Conservation (phyloP, 2,888 invertebrate species). For the Idaea biselata region DNA sequence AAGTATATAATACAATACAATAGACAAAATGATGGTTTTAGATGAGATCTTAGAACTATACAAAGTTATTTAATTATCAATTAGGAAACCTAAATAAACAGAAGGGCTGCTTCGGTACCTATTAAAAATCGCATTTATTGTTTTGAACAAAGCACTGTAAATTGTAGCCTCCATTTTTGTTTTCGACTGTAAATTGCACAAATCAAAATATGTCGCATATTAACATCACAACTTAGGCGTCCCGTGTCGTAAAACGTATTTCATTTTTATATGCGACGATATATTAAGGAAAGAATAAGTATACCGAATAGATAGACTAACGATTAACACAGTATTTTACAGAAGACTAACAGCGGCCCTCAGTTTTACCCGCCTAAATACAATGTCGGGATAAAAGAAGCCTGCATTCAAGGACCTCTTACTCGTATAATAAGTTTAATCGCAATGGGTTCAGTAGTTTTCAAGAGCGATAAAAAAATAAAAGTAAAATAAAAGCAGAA, state of each 20-base stretch:
- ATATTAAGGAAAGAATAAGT: background rate
- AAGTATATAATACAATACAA: background rate
- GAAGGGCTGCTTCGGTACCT: background rate
- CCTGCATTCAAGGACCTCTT: too few species aligned
- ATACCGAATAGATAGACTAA: background rate
- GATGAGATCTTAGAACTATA: conserved; percentile 2
- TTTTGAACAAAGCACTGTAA: too few species aligned
- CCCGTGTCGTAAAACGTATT: background rate
- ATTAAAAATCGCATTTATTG: too few species aligned
- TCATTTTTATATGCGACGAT: too few species aligned
- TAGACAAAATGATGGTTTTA: background rate
- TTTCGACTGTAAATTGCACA: too few species aligned
- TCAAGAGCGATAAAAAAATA: background rate
- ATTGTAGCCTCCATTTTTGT: too few species aligned
- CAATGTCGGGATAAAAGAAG: too few species aligned
- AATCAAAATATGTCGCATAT: too few species aligned
- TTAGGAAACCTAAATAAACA: too few species aligned
- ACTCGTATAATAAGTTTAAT: too few species aligned
- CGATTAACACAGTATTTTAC: background rate
- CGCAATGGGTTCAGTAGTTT: background rate
- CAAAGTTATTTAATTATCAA: background rate
- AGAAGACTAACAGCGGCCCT: background rate
- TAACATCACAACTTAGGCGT: background rate
- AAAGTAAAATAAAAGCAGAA: background rate
- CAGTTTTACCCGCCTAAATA: background rate